Base-by-base conservation (phyloP, 2,888 invertebrate genomes). In the Phytoseiulus persimilis region DNA sequence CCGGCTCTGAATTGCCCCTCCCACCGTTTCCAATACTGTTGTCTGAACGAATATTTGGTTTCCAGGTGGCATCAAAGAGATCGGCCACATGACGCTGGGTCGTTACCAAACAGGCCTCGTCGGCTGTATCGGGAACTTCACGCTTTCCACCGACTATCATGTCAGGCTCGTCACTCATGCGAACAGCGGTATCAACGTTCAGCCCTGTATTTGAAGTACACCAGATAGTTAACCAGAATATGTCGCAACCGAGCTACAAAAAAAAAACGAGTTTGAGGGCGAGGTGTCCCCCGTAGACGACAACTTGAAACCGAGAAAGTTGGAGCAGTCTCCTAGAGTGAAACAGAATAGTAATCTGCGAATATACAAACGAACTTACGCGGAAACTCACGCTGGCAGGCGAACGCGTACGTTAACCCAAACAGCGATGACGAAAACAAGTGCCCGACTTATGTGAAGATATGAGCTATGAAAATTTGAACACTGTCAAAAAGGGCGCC, bases 71-170 rank as follows among this genome's bases (percentile, higher is more conserved):
- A 94, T 96, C 92, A 95, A 96, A 90, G 95, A 96, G 91, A 95
- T 96, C 92, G 94, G 95, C 91, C 94, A 95, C 89, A 92, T 92
- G 89, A 93, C 93, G 90, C 91, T 92, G 91, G 92, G 92, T 90
- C 95, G 95, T 92, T 96, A 96, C 93, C 94, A 94, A 90, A 94
- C 94, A 90, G 96, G 96, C 46, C 94, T 96, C 90, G 94, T 95
- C 83, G 97, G 97, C 83, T 97, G 97, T 93, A 95, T 97, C 92
- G 95, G 96, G 84, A 96, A 96, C 93, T 94, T 97, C 91, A 95
- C 95, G 0, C 93, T 97, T 89, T 96, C 95, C 91, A 95, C 96
- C 28, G 96, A 96, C 93, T 95, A 95, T 92, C 95, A 95, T 91
- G 95, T 97, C 89, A 92, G 93, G 90, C 92, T 94, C 89, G 92